A percentile compares a stretch with the other conserved stretches of the same genome.
phyloP scores from a whole-genome alignment of 1,140 invertebrate genomes.

The Venustaconcha ellipsiformis region DNA sequence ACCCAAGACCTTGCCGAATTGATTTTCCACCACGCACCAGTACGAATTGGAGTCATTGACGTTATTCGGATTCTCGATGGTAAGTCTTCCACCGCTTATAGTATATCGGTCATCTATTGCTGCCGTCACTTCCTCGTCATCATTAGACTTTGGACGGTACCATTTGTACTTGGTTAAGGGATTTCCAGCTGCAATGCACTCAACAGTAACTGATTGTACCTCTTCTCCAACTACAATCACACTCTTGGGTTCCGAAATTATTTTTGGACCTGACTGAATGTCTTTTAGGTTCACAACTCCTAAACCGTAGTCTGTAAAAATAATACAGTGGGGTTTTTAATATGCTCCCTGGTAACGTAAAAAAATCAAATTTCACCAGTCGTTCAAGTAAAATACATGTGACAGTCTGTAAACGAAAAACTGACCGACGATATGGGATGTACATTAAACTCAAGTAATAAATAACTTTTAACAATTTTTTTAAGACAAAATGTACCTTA shows the following conservation, averaged over 20 bases:
- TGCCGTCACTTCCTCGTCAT: slow-evolving; percentile 1
- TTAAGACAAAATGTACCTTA: no score
- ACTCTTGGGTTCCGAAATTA: slow-evolving; percentile 27
- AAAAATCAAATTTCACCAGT: no score
- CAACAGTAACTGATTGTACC: slow-evolving; percentile 28
- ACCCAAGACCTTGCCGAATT: slow-evolving; percentile 89
- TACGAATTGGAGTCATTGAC: slow-evolving; percentile 84
- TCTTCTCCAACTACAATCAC: slow-evolving; percentile 24
- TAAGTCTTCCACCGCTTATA: slow-evolving; percentile 89
- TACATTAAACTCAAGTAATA: no score
- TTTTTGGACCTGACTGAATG: slow-evolving; percentile 33
- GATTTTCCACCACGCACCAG: slow-evolving; percentile 91
- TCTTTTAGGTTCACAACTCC: slow-evolving; percentile 19
- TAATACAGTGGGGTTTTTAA: background rate
- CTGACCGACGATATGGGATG: no score
- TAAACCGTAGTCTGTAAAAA: slow-evolving; percentile 39
- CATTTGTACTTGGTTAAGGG: slow-evolving; percentile 92
- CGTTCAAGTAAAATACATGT: no score
- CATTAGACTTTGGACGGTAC: slow-evolving; percentile 71
- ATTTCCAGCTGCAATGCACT: slow-evolving; percentile 89
- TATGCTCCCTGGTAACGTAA: no score
- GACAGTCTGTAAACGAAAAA: no score
- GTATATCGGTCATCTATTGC: slow-evolving; percentile 75
- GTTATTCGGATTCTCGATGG: slow-evolving; percentile 85
- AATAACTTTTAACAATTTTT: no score